Evolutionary conservation across 1,140 invertebrate genomes (phyloP).

Genomic region (Marisa cornuarietis): DNA sequence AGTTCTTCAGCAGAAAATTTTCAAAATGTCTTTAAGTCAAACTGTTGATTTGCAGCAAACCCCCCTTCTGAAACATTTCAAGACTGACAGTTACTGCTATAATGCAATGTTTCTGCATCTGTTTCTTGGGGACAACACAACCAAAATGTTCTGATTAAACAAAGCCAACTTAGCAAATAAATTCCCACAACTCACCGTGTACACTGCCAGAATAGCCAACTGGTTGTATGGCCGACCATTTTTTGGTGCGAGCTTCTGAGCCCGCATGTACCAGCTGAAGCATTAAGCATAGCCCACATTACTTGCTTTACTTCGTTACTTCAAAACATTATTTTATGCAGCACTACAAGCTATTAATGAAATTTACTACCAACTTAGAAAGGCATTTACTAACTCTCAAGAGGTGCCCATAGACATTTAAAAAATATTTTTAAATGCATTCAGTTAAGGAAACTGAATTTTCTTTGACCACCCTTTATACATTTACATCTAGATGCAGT

Average conservation of each 20-base stretch:
- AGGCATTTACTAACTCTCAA: background rate
- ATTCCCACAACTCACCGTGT: conserved; percentile 76
- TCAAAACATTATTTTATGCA: background rate
- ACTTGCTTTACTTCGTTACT: background rate
- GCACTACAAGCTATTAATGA: background rate
- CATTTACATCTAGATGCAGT: too few species aligned
- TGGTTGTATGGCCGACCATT: conserved; percentile 95
- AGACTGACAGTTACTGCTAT: too few species aligned
- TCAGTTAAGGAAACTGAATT: too few species aligned
- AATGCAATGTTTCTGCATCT: too few species aligned
- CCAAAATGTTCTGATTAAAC: background rate
- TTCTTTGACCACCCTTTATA: too few species aligned
- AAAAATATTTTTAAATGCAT: too few species aligned
- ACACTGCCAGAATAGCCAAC: conserved; percentile 89
- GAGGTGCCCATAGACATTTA: background rate
- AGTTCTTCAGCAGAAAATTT: too few species aligned
- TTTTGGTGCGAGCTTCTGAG: conserved; percentile 91
- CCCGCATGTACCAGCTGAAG: conserved; percentile 82
- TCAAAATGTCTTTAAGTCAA: too few species aligned
- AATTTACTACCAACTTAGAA: background rate
- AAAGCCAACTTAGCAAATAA: too few species aligned
- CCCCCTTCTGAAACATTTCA: too few species aligned
- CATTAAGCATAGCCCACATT: background rate
- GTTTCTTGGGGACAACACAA: too few species aligned
- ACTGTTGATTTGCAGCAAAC: too few species aligned